Percentiles rank a stretch among this genome's conserved stretches.
Conservation (phyloP, 2,113 vertebrate genomes). For the Formicarius rufipectus region DNA sequence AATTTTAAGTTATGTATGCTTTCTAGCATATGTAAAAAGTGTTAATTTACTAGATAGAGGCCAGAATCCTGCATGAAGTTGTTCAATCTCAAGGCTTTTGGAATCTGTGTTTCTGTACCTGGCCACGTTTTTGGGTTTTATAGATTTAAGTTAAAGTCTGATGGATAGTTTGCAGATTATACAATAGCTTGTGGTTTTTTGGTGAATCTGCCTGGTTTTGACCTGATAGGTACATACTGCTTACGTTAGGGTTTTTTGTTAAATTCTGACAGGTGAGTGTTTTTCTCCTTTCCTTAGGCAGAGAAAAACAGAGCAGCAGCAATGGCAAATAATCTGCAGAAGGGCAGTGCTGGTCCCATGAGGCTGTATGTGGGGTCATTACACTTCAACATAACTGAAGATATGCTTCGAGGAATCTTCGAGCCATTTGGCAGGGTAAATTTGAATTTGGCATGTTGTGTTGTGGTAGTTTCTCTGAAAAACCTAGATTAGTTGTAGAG, state of each 20-base stretch:
- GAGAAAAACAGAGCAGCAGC: conserved; percentile 97
- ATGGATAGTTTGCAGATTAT: background rate
- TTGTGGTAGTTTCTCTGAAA: background rate
- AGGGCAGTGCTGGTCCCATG: conserved; percentile 90
- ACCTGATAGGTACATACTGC: background rate
- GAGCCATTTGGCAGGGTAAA: conserved; percentile 93
- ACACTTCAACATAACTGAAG: conserved; percentile 98
- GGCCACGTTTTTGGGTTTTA: background rate
- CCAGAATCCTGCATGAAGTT: background rate
- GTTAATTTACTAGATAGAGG: background rate
- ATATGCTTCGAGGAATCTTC: conserved; percentile 96
- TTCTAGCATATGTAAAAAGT: background rate
- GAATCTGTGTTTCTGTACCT: background rate
- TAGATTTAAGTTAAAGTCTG: background rate
- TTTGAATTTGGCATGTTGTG: background rate
- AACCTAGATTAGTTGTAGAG: background rate
- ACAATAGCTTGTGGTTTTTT: background rate
- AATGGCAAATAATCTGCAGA: conserved; percentile 93
- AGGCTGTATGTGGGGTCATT: conserved; percentile 92
- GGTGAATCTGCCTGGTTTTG: background rate
- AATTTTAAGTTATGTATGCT: background rate
- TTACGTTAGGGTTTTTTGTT: background rate
- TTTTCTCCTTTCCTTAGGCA: conserved; percentile 74
- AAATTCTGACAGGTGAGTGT: background rate
- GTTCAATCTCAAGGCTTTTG: background rate